Evolutionary conservation across 2,113 vertebrate genomes (phyloP), one percentile per base, ranked within the genome.

Genomic region (Callaeas wilsoni): DNA sequence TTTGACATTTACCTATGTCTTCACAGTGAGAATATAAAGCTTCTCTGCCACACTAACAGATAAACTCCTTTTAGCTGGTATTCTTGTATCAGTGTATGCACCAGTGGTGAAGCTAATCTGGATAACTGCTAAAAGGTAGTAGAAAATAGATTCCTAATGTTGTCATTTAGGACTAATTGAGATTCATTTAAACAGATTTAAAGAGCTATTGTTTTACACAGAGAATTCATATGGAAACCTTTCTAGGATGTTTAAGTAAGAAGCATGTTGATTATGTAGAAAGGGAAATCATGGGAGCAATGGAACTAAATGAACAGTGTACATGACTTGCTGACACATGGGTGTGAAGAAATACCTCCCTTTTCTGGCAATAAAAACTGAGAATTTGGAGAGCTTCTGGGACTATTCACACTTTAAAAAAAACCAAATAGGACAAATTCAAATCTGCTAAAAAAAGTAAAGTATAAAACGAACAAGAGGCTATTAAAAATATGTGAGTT

Each of bases 311-410:
- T 42, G 22, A 77, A 47, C 21, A 77, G 18, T 46, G 11, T 33
- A 26, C 0, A 1, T 49, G 53, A 41, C 37, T 69, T 4, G 0
- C 14, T 77, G 64, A 39, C 16, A 32, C 37, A 30, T 15, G 15
- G n/a, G 5, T 65, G 25, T 90, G 75, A 90, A 69, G 50, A 82
- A 95, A 53, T 37, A 33, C 4, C 29, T 77, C 37, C 7, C 7
- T 46, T 55, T 81, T 67, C 78, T 77, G 49, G 37, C n/a, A 92
- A 14, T 42, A 83, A 82, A 33, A 46, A 2, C 18, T 41, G 62
- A 64, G 50, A 37, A 44, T 67, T 80, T 89, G 68, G 13, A 78
- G 64, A 29, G 13, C 13, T 84, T 52, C 16, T 77, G n/a, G 9
- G 37, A 35, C 55, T 62, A 13, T 47, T 68, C 4, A 14, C 30